Evolutionary conservation across 1,140 invertebrate species (phyloP), one percentile per base, ranked within the genome.

Genomic region (Bombus waltoni): DNA sequence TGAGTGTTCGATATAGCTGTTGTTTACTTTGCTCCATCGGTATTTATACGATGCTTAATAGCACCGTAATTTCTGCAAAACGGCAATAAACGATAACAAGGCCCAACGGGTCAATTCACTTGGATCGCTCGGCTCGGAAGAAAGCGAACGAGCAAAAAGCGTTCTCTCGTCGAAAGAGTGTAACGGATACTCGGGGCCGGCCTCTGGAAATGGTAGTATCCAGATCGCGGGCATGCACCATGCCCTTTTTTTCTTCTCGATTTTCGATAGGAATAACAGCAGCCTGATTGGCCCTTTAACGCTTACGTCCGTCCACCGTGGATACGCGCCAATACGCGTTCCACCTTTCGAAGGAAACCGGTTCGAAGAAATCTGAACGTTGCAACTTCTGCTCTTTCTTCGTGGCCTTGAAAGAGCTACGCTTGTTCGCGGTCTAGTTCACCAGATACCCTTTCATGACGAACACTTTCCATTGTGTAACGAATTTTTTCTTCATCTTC

Each of bases 391-490:
- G 88, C 91, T 93, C 88, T 94, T 93, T 91, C 92, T 93, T 89
- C 90, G 91, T 92, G 94, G 93, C 94, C 94, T 95, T 95, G 94
- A 94, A 95, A 94, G 89, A 90, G 90, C 73, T 83, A 87, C 53
- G 88, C 91, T 93, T 91, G 93, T 95, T 93, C 92, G 90, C 93
- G 94, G 93, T 95, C 94, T 95, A 94, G 94, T 95, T 95, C 93
- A 88, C 92, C 89, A 91, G 32, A 93, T 94, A 94, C 91, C 91
- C 92, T 94, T 92, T 94, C 93, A 91, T 93, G 92, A 94, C 92
- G 92, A 94, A 94, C 94, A 95, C 94, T 95, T 95, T 95, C 94
- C 94, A 95, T 95, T 95, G 94, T 95, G 93, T 95, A 95, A 95
- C 92, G 92, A 93, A 93, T 93, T 92, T 94, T 92, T 77, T 89